These are phyloP conservation scores for Pristionchus exspectatus DNA, from an alignment of 2,888 invertebrate species.

Conservation along the genomic window DNA sequence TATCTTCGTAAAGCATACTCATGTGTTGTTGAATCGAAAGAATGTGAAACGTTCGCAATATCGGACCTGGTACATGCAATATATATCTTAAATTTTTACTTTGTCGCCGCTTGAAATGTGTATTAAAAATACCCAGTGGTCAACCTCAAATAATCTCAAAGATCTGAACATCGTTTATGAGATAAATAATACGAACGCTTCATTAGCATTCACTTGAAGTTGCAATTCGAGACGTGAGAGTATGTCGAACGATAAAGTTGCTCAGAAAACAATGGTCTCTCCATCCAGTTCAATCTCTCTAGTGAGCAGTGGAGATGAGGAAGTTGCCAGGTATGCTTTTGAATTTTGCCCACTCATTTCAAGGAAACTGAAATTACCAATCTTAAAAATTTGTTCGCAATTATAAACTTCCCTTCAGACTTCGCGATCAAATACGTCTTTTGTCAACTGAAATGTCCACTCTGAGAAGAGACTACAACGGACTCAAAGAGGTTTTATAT, in stretches of 20 bases:
- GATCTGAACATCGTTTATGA: too few relatives aligned
- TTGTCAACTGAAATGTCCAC: constrained; percentile 15
- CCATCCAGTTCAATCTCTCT: constrained; percentile 2
- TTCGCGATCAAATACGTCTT: background rate
- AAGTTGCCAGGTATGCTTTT: background rate
- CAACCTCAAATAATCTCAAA: too few relatives aligned
- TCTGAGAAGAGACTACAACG: constrained; percentile 1
- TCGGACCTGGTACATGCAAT: background rate
- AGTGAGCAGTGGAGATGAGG: background rate
- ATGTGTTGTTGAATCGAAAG: background rate
- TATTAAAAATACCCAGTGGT: too few relatives aligned
- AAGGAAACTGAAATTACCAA: too few relatives aligned
- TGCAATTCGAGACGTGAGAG: background rate
- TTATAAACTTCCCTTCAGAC: background rate
- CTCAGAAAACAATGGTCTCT: background rate
- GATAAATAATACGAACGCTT: too few relatives aligned
- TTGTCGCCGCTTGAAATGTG: too few relatives aligned
- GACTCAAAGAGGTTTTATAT: constrained; percentile 5
- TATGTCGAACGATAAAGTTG: background rate
- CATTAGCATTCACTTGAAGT: background rate
- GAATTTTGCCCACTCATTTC: background rate
- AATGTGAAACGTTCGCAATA: background rate
- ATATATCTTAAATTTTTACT: background rate
- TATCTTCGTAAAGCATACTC: background rate
- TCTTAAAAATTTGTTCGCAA: background rate